Conservation (phyloP, 2,797 vertebrate species). For the Lateolabrax maculatus region DNA sequence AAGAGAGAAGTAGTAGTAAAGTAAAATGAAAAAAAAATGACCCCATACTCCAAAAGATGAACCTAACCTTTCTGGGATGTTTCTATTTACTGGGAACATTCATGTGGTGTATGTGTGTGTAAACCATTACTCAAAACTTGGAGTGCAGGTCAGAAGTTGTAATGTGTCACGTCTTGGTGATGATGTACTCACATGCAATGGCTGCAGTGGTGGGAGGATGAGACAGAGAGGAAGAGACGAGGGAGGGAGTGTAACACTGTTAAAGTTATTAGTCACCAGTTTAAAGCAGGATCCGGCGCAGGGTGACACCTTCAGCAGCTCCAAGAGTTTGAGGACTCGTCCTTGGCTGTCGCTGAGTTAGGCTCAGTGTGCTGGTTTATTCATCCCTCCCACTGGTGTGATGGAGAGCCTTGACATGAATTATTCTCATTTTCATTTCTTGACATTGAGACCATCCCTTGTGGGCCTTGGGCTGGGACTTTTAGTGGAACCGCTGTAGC, state of each 20-base stretch:
- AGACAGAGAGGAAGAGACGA: neutral
- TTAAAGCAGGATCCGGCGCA: conserved; percentile 9
- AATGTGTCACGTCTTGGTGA: neutral
- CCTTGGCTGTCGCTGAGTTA: conserved; percentile 53
- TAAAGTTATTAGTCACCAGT: conserved; percentile 14
- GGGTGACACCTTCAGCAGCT: conserved; percentile 19
- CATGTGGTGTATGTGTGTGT: neutral
- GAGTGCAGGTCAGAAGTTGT: neutral
- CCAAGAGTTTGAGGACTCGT: conserved; percentile 27
- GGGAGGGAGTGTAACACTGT: neutral
- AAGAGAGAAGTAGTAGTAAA: too few relatives aligned
- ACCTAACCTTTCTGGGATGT: too few relatives aligned
- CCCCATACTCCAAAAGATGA: too few relatives aligned
- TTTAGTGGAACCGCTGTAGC: conserved; percentile 36
- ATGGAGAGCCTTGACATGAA: conserved; percentile 62
- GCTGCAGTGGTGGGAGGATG: neutral
- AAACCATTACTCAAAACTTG: conserved; percentile 10
- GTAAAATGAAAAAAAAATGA: neutral
- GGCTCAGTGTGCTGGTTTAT: conserved; percentile 50
- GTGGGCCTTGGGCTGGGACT: conserved; percentile 58
- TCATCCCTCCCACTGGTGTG: conserved; percentile 48
- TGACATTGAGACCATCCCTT: conserved; percentile 70
- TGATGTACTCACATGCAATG: conserved; percentile 1
- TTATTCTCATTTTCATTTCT: conserved; percentile 73
- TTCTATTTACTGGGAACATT: neutral